phyloP scores from a whole-genome alignment of 2,888 invertebrate genomes.

The Hofmannophila pseudospretella region DNA sequence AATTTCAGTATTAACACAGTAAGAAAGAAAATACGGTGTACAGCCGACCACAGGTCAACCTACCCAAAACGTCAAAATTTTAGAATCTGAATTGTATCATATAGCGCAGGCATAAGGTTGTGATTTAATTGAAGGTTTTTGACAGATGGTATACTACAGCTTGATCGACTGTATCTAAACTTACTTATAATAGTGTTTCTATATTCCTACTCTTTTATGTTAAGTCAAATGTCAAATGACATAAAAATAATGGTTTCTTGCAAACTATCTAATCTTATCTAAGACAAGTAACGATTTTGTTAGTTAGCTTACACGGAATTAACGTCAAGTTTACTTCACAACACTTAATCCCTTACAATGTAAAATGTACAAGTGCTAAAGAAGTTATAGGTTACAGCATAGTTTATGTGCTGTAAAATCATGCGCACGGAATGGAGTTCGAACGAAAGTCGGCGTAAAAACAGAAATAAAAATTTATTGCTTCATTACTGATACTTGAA shows the following conservation, averaged over 20 bases:
- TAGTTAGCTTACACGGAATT: slow-evolving; percentile 3
- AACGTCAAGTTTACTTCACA: slow-evolving; percentile 1
- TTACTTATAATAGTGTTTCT: too few species aligned
- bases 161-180: too few species aligned
- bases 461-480: slow-evolving; percentile 25
- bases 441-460: slow-evolving; percentile 15
- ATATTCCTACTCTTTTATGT: too few species aligned
- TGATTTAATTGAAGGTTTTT: too few species aligned
- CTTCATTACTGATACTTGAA: slow-evolving; percentile 35
- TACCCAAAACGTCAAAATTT: too few species aligned
- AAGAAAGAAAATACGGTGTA: too few species aligned
- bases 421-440: slow-evolving; percentile 27
- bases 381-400: slow-evolving; percentile 30
- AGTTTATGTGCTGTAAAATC: slow-evolving; percentile 29
- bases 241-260: not conserved
- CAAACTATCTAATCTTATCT: not conserved
- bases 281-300: not conserved
- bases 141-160: too few species aligned
- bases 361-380: slow-evolving; percentile 24
- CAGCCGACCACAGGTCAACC: too few species aligned
- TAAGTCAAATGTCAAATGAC: too few species aligned
- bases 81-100: too few species aligned
- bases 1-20: too few species aligned
- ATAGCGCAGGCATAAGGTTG: too few species aligned
- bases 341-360: slow-evolving; percentile 10